Base-by-base conservation (phyloP, 2,888 invertebrate genomes). In the Diaperis boleti region DNA sequence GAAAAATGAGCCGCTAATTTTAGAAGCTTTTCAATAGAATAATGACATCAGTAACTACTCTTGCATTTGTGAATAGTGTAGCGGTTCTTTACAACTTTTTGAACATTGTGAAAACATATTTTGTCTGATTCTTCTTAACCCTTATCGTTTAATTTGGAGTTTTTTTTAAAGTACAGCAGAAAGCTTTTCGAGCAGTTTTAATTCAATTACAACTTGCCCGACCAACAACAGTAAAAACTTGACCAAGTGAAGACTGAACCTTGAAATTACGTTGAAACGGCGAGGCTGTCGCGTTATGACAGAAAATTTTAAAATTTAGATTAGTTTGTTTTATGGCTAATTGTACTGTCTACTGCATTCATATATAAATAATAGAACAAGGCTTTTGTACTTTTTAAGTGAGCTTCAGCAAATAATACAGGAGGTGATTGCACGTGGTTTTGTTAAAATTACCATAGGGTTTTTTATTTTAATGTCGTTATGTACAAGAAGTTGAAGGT, bases 151-250 rank as follows among this genome's bases (percentile, higher is more conserved):
- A 29, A 41, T 42, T 42, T 17, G n/a, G 10, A 5, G 37, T 14
- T 39, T 7, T 18, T 33, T 15, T 15, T 15, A 20, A 31, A 26
- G 17, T 41, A 42, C 41, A 41, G 22, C 54, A 31, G 26, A 54
- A 54, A 54, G 54, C 54, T 54, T 54, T 54, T 15, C 41, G 26
- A 17, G 41, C 54, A 42, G 41, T 54, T 54, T 54, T 54, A 54
- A 54, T 54, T 54, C 11, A 42, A 42, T 52, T 52, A 52, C n/a
- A 14, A 39, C n/a, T 22, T 39, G 18, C 17, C 52, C 31, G 41
- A 42, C 17, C 11, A 22, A 52, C 20, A 37, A 54, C 26, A 15
- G 39, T 13, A 15, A 26, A 54, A 54, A 54, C 37, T 39, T 52
- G 52, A 54, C 54, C 54, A 31, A 26, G 17, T 42, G 10, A 29